Base-by-base conservation (phyloP, 2,113 vertebrate genomes). In the Notothenia rossii region DNA sequence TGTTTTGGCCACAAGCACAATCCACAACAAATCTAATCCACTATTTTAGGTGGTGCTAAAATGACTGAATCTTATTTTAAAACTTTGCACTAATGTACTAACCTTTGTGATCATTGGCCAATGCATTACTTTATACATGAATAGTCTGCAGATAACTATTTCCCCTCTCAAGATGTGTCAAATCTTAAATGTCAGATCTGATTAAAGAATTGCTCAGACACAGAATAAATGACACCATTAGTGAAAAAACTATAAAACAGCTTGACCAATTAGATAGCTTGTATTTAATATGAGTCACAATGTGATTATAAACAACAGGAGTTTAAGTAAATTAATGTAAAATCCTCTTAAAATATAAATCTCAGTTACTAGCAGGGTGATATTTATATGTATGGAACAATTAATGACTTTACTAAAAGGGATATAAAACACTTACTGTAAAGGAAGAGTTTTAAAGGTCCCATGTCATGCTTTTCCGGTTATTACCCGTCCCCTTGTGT, bases 21-120 rank as follows among this genome's bases (percentile, higher is more conserved):
- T 58, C 18, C 11, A 59, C 60, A 45, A 43, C 17, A 2, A n/a
- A 36, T 14, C 25, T 1, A 59, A 72, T 45, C 58, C 18, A 59
- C 33, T 25, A 62, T 72, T 81, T 86, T 33, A n/a, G 14, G 63
- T 63, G 51, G 66, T 20, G 62, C 77, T 72, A 72, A 75, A 79
- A 71, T 55, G 49, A 20, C 29, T 20, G 48, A 3, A 9, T 20
- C 46, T 71, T 17, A 20, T 81, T 65, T 50, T 61, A 46, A 60
- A 54, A 22, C 18, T 40, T n/a, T 10, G 11, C 48, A 33, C 6
- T 60, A 10, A 43, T 50, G 7, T 51, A 22, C 18, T 33, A 7
- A 53, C 62, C 25, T 62, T 56, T 20, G 51, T 51, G n/a, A 40
- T 2, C 4, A 10, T 10, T 10, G 61, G 46, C 49, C 5, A 43